phyloP scores from a whole-genome alignment of 2,113 vertebrate species.

The Pseudolaguvia tuberculata region DNA sequence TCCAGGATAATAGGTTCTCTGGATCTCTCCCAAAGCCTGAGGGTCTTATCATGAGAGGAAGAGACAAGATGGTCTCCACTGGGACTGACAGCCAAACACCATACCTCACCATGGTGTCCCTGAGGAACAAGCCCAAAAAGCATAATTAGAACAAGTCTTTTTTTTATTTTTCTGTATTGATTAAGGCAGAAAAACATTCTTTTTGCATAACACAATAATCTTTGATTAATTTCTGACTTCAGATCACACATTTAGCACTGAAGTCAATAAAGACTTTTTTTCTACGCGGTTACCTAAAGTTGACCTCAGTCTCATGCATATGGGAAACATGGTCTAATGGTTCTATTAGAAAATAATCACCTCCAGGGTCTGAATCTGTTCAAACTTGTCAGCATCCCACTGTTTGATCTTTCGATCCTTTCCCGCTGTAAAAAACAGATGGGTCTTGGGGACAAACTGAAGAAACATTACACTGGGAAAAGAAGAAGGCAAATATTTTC shows the following conservation, averaged over 20 bases:
- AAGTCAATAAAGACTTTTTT: constrained; percentile 24
- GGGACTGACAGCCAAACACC: constrained; percentile 89
- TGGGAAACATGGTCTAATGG: neutral
- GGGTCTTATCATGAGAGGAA: constrained; percentile 89
- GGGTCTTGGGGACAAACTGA: constrained; percentile 91
- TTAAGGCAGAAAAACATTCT: neutral
- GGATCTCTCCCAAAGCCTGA: constrained; percentile 93
- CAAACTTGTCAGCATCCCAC: constrained; percentile 97
- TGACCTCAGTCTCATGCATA: constrained; percentile 11
- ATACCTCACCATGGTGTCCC: constrained; percentile 93
- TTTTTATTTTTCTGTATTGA: constrained; percentile 2
- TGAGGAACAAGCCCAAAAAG: constrained; percentile 52
- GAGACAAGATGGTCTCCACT: constrained; percentile 91
- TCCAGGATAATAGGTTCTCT: constrained; percentile 90
- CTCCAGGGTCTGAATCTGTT: constrained; percentile 90
- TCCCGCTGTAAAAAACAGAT: constrained; percentile 95
- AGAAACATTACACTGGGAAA: constrained; percentile 88
- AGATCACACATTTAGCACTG: constrained; percentile 2
- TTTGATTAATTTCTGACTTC: neutral
- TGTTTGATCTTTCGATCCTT: constrained; percentile 95
- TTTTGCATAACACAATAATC: constrained; percentile 26
- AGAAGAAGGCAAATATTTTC: constrained; percentile 43
- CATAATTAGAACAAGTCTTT: neutral
- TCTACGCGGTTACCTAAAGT: constrained; percentile 8
- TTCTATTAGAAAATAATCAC: constrained; percentile 63